phyloP scores from a whole-genome alignment of 2,888 invertebrate species.

The Tupiocoris notatus region DNA sequence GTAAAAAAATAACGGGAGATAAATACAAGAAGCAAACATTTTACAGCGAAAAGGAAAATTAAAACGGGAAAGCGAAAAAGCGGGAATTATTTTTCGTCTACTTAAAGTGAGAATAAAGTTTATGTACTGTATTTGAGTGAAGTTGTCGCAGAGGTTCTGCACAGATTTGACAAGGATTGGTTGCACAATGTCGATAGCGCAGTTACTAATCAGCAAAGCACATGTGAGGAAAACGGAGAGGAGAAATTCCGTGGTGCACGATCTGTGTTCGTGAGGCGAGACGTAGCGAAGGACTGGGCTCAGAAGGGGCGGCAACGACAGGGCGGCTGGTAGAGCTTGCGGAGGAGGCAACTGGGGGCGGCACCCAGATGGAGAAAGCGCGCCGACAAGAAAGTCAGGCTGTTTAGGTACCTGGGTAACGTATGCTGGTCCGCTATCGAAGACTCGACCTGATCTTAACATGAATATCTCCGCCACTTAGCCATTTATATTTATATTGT shows the following conservation, averaged over 20 bases:
- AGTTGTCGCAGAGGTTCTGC: slow-evolving; percentile 21
- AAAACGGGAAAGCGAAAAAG: slow-evolving; percentile 5
- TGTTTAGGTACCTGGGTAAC: too few species aligned
- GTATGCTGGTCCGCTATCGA: too few species aligned
- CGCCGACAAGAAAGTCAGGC: not conserved
- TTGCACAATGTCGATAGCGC: slow-evolving; percentile 20
- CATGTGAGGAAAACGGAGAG: slow-evolving; percentile 4
- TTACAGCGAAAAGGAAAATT: slow-evolving; percentile 1
- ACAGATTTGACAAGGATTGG: slow-evolving; percentile 18
- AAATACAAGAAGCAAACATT: slow-evolving; percentile 1
- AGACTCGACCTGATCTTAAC: too few species aligned
- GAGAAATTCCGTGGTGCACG: not conserved
- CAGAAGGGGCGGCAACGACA: not conserved
- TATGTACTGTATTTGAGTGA: slow-evolving; percentile 27
- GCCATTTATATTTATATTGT: too few species aligned
- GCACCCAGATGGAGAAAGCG: too few species aligned
- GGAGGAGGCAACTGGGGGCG: not conserved
- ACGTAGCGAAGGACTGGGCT: not conserved
- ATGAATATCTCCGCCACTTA: too few species aligned
- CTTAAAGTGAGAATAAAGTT: slow-evolving; percentile 14
- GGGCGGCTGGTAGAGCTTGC: not conserved
- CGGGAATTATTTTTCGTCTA: slow-evolving; percentile 3
- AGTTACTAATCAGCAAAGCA: slow-evolving; percentile 19
- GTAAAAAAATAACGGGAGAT: not conserved
- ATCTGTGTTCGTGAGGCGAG: not conserved